These are phyloP conservation scores for Lycopodina hypogea DNA, from an alignment of 37 sponge, comb jelly and placozoan species.

Conservation along the genomic window DNA sequence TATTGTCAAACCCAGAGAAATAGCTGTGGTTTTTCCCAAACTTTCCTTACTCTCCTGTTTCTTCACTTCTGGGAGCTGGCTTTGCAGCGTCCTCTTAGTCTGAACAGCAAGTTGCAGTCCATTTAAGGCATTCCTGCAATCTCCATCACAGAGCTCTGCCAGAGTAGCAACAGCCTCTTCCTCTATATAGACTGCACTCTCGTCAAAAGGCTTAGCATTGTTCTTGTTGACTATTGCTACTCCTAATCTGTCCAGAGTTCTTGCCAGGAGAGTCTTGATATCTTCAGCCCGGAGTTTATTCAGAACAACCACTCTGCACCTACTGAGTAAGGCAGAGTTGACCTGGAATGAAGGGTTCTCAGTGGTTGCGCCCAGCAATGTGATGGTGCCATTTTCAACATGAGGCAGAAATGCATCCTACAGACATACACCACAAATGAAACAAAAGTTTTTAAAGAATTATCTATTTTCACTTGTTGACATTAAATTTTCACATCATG, in stretches of 20 bases:
- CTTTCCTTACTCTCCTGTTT: not conserved
- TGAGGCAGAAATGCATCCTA: conserved; percentile 56
- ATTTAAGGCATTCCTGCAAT: conserved; percentile 57
- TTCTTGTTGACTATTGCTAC: conserved; percentile 1
- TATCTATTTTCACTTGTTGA: too few relatives aligned
- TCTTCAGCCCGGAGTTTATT: conserved; percentile 30
- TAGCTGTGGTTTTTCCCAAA: not conserved
- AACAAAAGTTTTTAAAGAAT: too few relatives aligned
- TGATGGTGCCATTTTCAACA: conserved; percentile 60
- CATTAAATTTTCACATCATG: too few relatives aligned
- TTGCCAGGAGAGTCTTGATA: conserved; percentile 14
- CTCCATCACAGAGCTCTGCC: conserved; percentile 52
- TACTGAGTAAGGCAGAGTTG: conserved; percentile 51
- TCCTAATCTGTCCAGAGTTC: conserved; percentile 23
- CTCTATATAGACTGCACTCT: not conserved
- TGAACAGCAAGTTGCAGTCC: conserved; percentile 39
- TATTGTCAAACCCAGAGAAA: conserved; percentile 6
- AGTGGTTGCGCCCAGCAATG: conserved; percentile 53
- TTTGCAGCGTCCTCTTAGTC: conserved; percentile 21
- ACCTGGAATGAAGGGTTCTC: conserved; percentile 62
- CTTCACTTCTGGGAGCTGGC: not conserved
- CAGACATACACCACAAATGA: too few relatives aligned
- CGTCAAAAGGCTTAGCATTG: not conserved
- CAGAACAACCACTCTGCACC: conserved; percentile 45
- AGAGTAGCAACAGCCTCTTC: conserved; percentile 21